Percentiles rank a stretch among this genome's conserved stretches.
phyloP scores from a whole-genome alignment of 2,113 vertebrate genomes.

The Misgurnus anguillicaudatus region DNA sequence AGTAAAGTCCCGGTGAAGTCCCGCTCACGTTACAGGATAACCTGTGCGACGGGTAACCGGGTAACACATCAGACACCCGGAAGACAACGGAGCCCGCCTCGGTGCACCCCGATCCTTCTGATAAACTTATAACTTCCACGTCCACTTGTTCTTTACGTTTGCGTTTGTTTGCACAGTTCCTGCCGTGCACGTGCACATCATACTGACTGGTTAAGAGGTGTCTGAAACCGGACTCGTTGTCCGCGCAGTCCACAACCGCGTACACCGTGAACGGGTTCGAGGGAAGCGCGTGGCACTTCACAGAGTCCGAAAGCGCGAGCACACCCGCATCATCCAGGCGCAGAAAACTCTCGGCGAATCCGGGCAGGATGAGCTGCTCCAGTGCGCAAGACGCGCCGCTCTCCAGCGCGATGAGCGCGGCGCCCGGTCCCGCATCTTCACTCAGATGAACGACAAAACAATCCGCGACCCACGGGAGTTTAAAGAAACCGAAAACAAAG shows the following conservation, averaged over 20 bases:
- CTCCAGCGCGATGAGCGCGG: constrained; percentile 59
- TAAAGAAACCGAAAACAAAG: constrained; percentile 61
- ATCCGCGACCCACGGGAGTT: constrained; percentile 55
- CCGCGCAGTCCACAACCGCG: constrained; percentile 68
- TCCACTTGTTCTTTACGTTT: constrained; percentile 67
- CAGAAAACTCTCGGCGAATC: constrained; percentile 65
- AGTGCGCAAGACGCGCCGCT: constrained; percentile 65
- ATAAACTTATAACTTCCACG: constrained; percentile 72
- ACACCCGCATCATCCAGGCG: constrained; percentile 56
- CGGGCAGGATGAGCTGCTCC: constrained; percentile 73
- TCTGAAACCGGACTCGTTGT: constrained; percentile 54
- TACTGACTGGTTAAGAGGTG: constrained; percentile 72
- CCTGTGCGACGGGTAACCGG: constrained; percentile 37
- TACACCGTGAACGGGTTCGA: constrained; percentile 73
- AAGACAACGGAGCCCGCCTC: constrained; percentile 64
- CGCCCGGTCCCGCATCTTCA: constrained; percentile 63
- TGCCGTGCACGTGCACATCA: constrained; percentile 73
- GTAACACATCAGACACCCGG: constrained; percentile 66
- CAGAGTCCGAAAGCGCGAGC: constrained; percentile 62
- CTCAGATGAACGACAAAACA: constrained; percentile 68
- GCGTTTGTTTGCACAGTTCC: constrained; percentile 66
- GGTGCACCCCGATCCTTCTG: constrained; percentile 58
- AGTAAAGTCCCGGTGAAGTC: constrained; percentile 63
- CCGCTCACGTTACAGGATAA: constrained; percentile 65
- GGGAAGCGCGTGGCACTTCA: constrained; percentile 64